A percentile compares a stretch with the other conserved stretches of the same genome.
Conservation (phyloP, 1,140 invertebrate species). For the Berghia stephanieae region DNA sequence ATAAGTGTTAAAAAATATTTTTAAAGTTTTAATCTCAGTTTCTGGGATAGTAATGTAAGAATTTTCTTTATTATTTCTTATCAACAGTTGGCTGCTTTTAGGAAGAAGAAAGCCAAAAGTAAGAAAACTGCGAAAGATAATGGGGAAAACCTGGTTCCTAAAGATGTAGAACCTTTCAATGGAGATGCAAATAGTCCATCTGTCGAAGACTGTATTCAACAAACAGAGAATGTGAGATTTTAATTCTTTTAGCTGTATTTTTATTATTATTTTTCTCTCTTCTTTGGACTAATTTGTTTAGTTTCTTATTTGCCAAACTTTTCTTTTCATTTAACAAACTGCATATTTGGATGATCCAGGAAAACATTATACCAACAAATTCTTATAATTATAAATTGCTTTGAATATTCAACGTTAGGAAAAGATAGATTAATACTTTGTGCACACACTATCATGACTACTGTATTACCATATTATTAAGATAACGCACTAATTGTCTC, state of each 20-base stretch:
- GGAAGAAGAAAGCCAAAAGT: constrained; percentile 48
- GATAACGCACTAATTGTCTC: no score
- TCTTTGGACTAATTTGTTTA: background rate
- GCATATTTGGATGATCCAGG: no score
- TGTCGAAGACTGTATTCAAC: background rate
- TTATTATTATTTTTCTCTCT: background rate
- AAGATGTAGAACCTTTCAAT: constrained; percentile 25
- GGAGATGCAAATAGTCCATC: background rate
- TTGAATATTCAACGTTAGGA: no score
- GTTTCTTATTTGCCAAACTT: no score
- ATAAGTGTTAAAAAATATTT: background rate
- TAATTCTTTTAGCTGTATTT: background rate
- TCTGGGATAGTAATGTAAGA: background rate
- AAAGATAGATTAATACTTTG: no score
- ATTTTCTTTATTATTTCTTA: constrained; percentile 20
- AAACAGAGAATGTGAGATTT: background rate
- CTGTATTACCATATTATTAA: no score
- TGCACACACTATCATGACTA: no score
- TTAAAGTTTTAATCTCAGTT: background rate
- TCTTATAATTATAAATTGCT: no score
- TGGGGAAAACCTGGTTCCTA: constrained; percentile 27
- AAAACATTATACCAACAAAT: no score
- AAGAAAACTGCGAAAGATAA: constrained; percentile 34
- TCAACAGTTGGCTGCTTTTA: constrained; percentile 54
- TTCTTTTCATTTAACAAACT: no score